Conservation (phyloP, 2,888 invertebrate genomes). For the Nasonovia ribisnigri region DNA sequence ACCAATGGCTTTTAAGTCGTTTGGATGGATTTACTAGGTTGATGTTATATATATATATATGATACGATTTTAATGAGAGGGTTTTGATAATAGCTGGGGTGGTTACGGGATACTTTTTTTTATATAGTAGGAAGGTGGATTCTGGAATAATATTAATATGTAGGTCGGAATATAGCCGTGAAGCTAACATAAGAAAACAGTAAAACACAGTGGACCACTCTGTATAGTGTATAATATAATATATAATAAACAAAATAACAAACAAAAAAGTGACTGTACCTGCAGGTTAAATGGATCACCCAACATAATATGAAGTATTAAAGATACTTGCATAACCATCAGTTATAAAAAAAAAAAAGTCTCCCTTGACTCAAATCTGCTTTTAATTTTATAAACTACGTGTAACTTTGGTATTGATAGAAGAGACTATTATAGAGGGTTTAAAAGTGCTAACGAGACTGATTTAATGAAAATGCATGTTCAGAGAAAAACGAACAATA, state of each 20-base stretch:
- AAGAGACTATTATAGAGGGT: not conserved
- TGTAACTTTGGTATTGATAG: constrained; percentile 17
- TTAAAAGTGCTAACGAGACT: constrained; percentile 48
- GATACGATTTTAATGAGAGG: not conserved
- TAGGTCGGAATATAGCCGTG: not conserved
- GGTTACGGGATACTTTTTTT: not conserved
- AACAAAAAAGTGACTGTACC: not conserved
- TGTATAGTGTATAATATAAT: not conserved
- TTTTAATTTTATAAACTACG: constrained; percentile 27
- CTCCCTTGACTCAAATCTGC: constrained; percentile 14
- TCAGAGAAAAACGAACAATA: constrained; percentile 49
- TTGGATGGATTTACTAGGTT: not conserved
- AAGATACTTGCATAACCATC: not conserved
- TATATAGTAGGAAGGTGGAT: not conserved
- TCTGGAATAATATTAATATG: not conserved
- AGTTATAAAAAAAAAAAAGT: not conserved
- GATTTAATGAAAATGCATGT: constrained; percentile 60
- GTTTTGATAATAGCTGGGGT: not conserved
- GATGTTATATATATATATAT: too few species aligned
- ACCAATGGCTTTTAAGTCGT: not conserved
- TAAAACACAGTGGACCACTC: not conserved
- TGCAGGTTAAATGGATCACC: not conserved
- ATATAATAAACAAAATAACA: not conserved
- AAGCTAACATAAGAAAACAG: not conserved
- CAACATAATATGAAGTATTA: not conserved